phyloP scores from a whole-genome alignment of 2,888 invertebrate genomes.

The Cetonia aurata region DNA sequence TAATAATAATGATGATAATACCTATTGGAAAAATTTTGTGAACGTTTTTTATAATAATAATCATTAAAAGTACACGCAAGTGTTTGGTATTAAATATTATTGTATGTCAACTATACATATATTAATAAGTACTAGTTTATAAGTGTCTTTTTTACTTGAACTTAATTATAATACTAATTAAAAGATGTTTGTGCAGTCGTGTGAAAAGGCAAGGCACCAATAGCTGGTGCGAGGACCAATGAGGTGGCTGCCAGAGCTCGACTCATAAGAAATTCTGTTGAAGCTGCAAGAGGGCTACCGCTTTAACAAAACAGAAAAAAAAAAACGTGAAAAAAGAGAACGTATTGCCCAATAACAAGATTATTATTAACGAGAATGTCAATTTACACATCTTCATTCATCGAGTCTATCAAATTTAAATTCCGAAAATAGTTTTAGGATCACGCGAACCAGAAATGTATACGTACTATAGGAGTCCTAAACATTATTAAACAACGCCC shows the following conservation, averaged over 20 bases:
- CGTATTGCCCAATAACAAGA: no score
- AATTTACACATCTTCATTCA: no score
- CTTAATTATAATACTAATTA: constrained; percentile 60
- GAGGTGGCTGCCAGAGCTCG: constrained; percentile 57
- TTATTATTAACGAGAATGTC: no score
- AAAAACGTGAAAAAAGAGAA: no score
- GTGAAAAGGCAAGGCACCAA: constrained; percentile 60
- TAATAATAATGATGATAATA: constrained; percentile 40
- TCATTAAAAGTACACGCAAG: constrained; percentile 22
- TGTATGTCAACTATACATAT: constrained; percentile 58
- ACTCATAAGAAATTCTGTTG: constrained; percentile 47
- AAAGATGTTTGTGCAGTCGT: constrained; percentile 59
- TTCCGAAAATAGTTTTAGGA: background rate
- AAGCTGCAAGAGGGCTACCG: constrained; percentile 35
- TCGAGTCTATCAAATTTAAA: background rate
- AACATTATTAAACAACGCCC: constrained; percentile 16
- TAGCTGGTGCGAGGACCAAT: constrained; percentile 67
- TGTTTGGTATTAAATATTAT: constrained; percentile 41
- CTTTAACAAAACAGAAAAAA: background rate
- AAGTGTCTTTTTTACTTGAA: constrained; percentile 63
- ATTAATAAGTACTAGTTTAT: constrained; percentile 63
- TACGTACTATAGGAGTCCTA: constrained; percentile 17
- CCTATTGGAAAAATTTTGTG: constrained; percentile 46
- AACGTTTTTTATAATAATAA: constrained; percentile 33
- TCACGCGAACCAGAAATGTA: constrained; percentile 16